These are phyloP conservation scores for Gymnarchus niloticus DNA, from an alignment of 2,113 vertebrate species.

Conservation along the genomic window DNA sequence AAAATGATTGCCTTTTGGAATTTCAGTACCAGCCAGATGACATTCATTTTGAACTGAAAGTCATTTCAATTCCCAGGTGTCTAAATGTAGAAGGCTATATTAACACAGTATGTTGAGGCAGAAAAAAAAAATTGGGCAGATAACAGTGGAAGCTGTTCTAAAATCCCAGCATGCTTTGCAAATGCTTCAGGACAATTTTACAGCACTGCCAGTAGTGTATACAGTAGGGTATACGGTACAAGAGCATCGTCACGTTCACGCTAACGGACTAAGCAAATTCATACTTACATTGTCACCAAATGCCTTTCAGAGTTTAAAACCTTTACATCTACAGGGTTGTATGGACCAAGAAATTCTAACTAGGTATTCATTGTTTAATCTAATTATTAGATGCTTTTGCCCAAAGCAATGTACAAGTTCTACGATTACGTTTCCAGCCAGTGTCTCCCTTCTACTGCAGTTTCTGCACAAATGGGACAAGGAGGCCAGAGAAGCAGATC, in stretches of 20 bases:
- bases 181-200: background rate
- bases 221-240: background rate
- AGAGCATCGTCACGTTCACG: background rate
- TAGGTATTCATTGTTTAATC: background rate
- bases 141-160: background rate
- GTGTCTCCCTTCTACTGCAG: background rate
- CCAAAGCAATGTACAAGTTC: no score
- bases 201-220: background rate
- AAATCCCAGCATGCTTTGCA: background rate
- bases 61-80: background rate
- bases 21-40: background rate
- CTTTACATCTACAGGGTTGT: background rate
- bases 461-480: background rate
- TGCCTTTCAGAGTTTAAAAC: background rate
- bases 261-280: background rate
- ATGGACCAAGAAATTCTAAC: background rate
- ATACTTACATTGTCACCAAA: background rate
- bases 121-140: background rate
- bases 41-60: background rate
- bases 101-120: background rate
- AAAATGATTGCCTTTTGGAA: background rate
- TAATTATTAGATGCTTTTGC: no score
- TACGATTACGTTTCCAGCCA: no score
- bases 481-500: background rate
- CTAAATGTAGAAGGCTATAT: background rate